Evolutionary conservation across 2,888 invertebrate genomes (phyloP), one percentile per base, ranked within the genome.

Genomic region (Athrips mouffetella): DNA sequence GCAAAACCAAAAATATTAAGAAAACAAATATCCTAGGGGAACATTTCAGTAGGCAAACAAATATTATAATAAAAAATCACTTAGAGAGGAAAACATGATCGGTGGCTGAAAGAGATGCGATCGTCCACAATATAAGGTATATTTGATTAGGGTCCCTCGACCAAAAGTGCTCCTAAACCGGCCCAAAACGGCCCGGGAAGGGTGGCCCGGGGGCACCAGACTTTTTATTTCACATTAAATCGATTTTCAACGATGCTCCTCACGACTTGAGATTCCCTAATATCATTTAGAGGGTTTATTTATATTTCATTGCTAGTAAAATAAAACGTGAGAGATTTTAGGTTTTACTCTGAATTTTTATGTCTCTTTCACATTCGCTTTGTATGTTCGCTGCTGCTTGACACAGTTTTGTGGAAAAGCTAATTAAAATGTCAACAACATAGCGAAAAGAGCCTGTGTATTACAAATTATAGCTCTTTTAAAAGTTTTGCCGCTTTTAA

Each of bases 181-280:
- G 21, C 37, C 20, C 40, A 11, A 25, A 27, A 40, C 23, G 40
- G 40, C 40, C 25, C 25, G 5, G n/a, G n/a, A n/a, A 15, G 40
- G 25, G 25, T 13, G 40, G 16, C 7, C 20, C 20, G 1, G 37
- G 11, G 16, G 35, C 16, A 63, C 67, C 64, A 62, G 59, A 67
- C 69, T 76, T 77, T 79, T 80, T 80, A 80, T 81, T 80, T 73
- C 69, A 61, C 62, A 76, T 80, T 73, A 78, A 76, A 81, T 81
- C 72, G 76, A 73, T 80, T 77, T 79, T 68, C 73, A 73, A 77
- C 70, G 73, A 76, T 70, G 67, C 73, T 68, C 61, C 63, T 67
- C 65, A 58, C 61, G 62, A 37, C 37, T 37, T 18, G n/a, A 64
- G 66, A 66, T 60, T 64, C 67, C 68, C 58, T 65, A 62, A 69